A percentile compares a stretch with the other conserved stretches of the same genome.
phyloP scores from a whole-genome alignment of 2,888 invertebrate genomes.

The Priocnemis perturbator region DNA sequence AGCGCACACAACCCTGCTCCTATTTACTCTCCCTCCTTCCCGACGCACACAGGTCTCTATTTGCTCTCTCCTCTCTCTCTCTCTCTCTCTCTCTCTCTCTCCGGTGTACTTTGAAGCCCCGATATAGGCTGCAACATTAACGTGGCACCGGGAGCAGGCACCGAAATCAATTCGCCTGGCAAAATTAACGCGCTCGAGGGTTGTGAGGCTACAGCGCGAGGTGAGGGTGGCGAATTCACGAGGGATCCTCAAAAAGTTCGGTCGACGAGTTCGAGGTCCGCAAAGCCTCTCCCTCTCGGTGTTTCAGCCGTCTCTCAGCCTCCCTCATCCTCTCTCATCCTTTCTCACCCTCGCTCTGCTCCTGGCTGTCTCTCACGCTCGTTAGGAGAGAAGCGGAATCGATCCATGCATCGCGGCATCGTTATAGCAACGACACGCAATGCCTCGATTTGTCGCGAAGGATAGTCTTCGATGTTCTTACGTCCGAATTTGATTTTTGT shows the following conservation, averaged over 20 bases:
- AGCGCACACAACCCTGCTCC: too few species aligned
- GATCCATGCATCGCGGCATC: too few species aligned
- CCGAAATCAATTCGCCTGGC: constrained; percentile 45
- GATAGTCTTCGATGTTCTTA: too few species aligned
- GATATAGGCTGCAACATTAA: constrained; percentile 37
- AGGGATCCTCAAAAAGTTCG: background rate
- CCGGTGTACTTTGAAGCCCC: constrained; percentile 24
- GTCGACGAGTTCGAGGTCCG: background rate
- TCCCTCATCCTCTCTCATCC: too few species aligned
- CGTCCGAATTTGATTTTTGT: too few species aligned
- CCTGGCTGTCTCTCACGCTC: too few species aligned
- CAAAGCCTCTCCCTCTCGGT: background rate
- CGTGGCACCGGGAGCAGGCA: constrained; percentile 9
- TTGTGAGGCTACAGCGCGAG: background rate
- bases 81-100: constrained; percentile 14
- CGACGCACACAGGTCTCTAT: background rate
- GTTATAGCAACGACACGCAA: too few species aligned
- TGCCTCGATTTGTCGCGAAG: too few species aligned
- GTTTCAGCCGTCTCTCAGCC: too few species aligned
- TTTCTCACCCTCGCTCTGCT: too few species aligned
- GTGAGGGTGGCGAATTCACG: constrained; percentile 14
- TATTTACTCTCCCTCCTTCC: constrained; percentile 13
- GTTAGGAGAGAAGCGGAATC: too few species aligned
- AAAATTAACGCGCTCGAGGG: constrained; percentile 42
- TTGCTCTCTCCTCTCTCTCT: constrained; percentile 3